Base-by-base conservation (phyloP, 92 coral and sea anemone genomes). In the Umimayanthus kanabou region DNA sequence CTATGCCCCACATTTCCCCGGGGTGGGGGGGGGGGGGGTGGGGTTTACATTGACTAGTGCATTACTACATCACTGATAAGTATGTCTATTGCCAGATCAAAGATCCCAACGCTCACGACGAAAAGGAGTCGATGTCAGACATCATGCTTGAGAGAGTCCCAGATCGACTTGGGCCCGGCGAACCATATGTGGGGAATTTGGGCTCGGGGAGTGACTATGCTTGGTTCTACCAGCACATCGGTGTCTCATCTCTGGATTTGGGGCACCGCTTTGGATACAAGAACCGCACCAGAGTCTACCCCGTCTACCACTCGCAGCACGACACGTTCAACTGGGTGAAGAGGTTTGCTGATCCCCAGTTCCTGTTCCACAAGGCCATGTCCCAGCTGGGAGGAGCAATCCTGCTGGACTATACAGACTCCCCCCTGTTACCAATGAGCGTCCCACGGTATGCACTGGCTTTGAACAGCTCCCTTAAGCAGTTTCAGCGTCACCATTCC, bases 291-390 rank as follows among this genome's bases (percentile, higher is more conserved):
- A 61, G 86, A 10, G 65, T 47, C 78, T 95, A 95, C 77, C 99
- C 99, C 11, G 98, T 95, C 20, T 97, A 97, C 79, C 99, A 97
- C 81, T 88, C 99, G 7, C 98, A 95, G 78, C 98, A 97, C 88
- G 99, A 97, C 75, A 97, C 99, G 14, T 93, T 86, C 76, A 82
- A 92, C 50, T 95, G 96, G 97, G 66, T 95, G 66, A 89, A 80
- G 39, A 95, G 85, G 84, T 92, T 97, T 73, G 85, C 90, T 20
- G 99, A 97, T 77, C 99, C 99, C 2, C 71, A 95, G 4, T 97
- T 97, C 75, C 86, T 55, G 50, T 87, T 86, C 30, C 97, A 93
- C 74, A 92, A 91, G 80, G 93, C 96, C 73, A 82, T 90, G 45
- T 57, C 98, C 4, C 94, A 91, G 86, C 85, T 92, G 9, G 88